phyloP scores from a whole-genome alignment of 2,113 vertebrate species.

The Albula goreensis region DNA sequence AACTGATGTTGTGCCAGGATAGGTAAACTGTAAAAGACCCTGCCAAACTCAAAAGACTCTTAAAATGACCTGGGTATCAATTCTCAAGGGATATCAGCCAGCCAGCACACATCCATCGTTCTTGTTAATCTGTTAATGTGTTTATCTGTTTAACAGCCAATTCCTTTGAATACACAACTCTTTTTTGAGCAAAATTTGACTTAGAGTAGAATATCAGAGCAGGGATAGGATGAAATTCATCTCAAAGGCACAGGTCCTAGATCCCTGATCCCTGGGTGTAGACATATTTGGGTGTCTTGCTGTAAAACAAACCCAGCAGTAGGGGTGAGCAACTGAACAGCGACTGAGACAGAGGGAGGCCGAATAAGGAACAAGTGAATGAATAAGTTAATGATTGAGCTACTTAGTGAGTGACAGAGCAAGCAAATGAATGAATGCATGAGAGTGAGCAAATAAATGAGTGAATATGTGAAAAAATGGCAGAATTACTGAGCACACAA shows the following conservation, averaged over 20 bases:
- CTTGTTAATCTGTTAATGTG: neutral
- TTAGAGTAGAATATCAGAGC: neutral
- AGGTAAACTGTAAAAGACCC: neutral
- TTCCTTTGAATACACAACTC: neutral
- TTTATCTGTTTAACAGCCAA: neutral
- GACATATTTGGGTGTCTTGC: neutral
- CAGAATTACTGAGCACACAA: neutral
- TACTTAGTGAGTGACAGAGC: neutral
- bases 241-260: neutral
- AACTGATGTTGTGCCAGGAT: neutral
- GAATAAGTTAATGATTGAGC: neutral
- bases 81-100: neutral
- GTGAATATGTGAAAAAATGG: neutral
- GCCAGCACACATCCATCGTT: neutral
- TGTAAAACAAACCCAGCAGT: neutral
- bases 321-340: neutral
- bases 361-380: neutral
- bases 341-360: neutral
- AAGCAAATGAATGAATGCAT: neutral
- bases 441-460: neutral
- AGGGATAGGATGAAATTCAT: neutral
- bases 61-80: neutral
- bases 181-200: neutral
- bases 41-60: neutral
- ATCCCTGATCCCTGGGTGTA: neutral